phyloP scores from a whole-genome alignment of 2,888 invertebrate species.

The Adelognathus sp. region DNA sequence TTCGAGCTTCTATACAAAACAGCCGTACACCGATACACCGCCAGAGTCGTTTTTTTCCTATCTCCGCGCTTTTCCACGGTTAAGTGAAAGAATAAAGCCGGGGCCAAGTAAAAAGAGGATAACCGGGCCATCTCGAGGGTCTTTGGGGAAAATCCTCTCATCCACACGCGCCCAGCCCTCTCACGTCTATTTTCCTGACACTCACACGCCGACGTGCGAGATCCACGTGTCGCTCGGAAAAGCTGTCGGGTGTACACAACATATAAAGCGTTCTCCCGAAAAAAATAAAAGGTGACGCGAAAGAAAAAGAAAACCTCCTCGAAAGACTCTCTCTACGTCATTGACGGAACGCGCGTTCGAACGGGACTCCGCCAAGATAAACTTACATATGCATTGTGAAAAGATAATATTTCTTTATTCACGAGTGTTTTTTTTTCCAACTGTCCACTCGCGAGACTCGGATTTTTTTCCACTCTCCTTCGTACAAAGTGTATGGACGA shows the following conservation, averaged over 20 bases:
- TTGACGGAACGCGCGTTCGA: not conserved
- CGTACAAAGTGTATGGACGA: not conserved
- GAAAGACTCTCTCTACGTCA: not conserved
- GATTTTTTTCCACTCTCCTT: not conserved
- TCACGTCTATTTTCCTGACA: not conserved
- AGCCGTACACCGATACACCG: constrained; percentile 18
- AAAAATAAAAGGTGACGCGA: not conserved
- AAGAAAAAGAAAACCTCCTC: not conserved
- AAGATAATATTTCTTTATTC: not conserved
- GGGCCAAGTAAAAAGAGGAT: constrained; percentile 68
- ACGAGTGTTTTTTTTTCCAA: not conserved
- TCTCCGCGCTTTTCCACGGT: constrained; percentile 34
- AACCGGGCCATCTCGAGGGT: constrained; percentile 71
- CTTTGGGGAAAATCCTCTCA: constrained; percentile 75
- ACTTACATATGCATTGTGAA: not conserved
- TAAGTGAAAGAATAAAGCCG: constrained; percentile 72
- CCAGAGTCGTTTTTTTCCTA: not conserved
- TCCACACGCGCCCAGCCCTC: constrained; percentile 62
- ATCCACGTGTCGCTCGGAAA: constrained; percentile 19
- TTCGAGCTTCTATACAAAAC: constrained; percentile 1
- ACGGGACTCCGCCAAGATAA: not conserved
- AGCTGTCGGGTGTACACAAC: not conserved
- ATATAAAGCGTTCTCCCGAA: not conserved
- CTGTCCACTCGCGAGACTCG: not conserved
- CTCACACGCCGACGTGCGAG: not conserved